These are phyloP conservation scores for Zosterops borbonicus DNA, from an alignment of 2,113 vertebrate genomes.

Conservation along the genomic window DNA sequence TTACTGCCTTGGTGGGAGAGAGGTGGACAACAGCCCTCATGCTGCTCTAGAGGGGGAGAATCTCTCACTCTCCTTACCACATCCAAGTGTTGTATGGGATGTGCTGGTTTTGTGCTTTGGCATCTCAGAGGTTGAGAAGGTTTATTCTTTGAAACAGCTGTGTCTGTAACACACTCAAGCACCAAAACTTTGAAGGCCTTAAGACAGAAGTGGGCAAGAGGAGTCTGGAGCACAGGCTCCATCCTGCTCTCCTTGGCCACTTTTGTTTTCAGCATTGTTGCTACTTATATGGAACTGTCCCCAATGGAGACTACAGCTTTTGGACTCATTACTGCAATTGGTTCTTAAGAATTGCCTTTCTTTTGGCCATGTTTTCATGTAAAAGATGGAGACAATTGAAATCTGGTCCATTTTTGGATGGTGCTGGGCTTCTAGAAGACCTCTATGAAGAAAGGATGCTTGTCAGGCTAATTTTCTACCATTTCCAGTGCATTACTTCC, in stretches of 20 bases:
- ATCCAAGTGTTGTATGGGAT: background rate
- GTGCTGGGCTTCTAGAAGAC: background rate
- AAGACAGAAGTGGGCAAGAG: background rate
- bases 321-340: background rate
- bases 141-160: constrained; percentile 17
- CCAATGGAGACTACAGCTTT: background rate
- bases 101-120: constrained; percentile 12
- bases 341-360: background rate
- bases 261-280: background rate
- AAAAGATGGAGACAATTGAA: constrained; percentile 3
- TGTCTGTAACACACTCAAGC: background rate
- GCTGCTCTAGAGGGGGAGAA: background rate
- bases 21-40: background rate
- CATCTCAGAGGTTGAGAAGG: background rate
- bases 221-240: background rate
- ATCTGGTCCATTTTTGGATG: constrained; percentile 1
- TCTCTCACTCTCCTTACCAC: background rate
- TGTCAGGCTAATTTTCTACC: background rate
- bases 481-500: constrained; percentile 51
- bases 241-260: background rate
- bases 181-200: background rate
- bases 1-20: background rate
- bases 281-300: background rate
- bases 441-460: background rate
- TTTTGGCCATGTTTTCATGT: background rate